Base-by-base conservation (phyloP, 2,797 vertebrate genomes). In the Typhlichthys eigenmanni region DNA sequence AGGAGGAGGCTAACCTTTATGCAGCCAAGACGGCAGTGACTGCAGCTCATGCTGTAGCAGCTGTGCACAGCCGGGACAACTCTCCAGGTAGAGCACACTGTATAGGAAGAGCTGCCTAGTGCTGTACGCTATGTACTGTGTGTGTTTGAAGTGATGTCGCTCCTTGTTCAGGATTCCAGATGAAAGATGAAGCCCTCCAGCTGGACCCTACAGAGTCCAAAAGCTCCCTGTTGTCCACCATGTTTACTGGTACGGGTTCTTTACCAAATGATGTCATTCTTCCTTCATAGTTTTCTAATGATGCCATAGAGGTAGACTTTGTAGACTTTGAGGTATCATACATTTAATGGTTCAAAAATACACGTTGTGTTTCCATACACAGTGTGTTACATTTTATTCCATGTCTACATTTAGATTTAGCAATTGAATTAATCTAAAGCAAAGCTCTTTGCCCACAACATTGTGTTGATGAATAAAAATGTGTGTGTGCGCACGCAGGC, bases 1-100 rank as follows among this genome's bases (percentile, higher is more conserved):
- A 95, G 80, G 93, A 95, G 81, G 93, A 95, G 74, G 93, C 94
- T 0, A 93, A 93, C 78, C 92, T 94, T 74, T 95, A 95, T 59
- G 92, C 92, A 0, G 91, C 93, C 16, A 94, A 93, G 73, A 92
- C 88, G 0, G 91, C 91, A 1, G 92, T 88, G 69, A 91, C 91
- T 0, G 79, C 80, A 3, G 77, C 84, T 2, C 38, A 43, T 9
- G 71, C 76, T 8, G 88, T 75, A 0, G 82, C 86, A 51, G 82
- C 78, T 32, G 81, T 82, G 47, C 80, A 79, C 1, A 89, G 76
- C 82, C 90, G 87, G 74, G 85, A 83, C 53, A 88, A 72, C 59
- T 89, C 89, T 61, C 89, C 91, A 0, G 86, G 93, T 92, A 67
- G 38, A 43, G 38, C 38, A 9, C 38, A 43, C 38, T 43, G 38